Evolutionary conservation across 2,888 invertebrate species (phyloP).

Genomic region (Byasa hedistus): DNA sequence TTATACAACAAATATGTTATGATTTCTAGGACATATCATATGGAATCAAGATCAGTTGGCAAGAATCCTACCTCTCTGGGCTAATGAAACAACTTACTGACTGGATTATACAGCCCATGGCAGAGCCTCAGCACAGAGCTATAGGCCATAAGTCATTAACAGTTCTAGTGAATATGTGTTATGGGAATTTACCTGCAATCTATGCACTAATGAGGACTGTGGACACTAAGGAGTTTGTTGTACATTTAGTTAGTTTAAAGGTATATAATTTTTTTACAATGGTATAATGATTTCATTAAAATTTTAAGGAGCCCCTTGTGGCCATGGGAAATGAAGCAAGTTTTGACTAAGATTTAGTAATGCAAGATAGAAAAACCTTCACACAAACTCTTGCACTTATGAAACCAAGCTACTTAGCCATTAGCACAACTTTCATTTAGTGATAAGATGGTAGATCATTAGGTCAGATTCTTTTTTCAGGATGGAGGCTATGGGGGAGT

Average conservation of each 20-base stretch:
- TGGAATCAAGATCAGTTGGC: conserved; percentile 89
- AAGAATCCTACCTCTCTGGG: conserved; percentile 85
- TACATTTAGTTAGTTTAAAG: conserved; percentile 81
- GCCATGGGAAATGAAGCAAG: no score
- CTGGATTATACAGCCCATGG: conserved; percentile 79
- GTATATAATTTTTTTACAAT: conserved; percentile 45
- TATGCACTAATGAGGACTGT: conserved; percentile 86
- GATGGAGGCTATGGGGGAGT: conserved; percentile 71
- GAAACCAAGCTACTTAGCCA: no score
- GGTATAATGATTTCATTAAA: no score
- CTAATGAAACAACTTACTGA: conserved; percentile 84
- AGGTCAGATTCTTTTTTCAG: conserved; percentile 39
- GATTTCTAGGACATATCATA: conserved; percentile 85
- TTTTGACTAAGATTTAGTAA: no score
- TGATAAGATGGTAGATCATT: background rate
- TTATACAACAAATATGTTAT: background rate
- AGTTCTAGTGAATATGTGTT: conserved; percentile 88
- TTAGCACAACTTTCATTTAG: background rate
- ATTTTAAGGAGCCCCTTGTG: no score
- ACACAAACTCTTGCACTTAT: no score
- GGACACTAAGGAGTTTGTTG: conserved; percentile 84
- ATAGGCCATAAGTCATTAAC: conserved; percentile 81
- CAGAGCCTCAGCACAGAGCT: conserved; percentile 61
- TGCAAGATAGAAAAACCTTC: no score
- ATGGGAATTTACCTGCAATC: conserved; percentile 87